phyloP scores from a whole-genome alignment of 1,140 invertebrate species.

The Aphelenchoides fujianensis region DNA sequence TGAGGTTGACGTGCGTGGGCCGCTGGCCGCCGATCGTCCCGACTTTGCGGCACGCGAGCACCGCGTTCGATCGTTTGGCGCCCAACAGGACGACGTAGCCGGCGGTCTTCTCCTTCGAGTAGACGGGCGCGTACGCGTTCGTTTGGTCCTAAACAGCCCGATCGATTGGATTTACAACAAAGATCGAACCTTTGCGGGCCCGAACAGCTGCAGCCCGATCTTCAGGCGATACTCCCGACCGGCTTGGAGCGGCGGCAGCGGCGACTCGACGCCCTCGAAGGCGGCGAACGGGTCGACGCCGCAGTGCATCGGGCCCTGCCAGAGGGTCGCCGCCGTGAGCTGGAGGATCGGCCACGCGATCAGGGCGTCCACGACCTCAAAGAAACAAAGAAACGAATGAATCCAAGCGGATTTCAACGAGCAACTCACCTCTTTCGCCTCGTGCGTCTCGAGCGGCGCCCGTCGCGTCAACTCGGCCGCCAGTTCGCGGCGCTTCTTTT shows the following conservation, averaged over 20 bases:
- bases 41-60: slow-evolving; percentile 81
- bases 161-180: background rate
- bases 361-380: slow-evolving; percentile 42
- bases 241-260: slow-evolving; percentile 19
- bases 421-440: slow-evolving; percentile 41
- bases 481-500: background rate
- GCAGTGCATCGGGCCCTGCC: background rate
- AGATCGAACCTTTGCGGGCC: slow-evolving; percentile 19
- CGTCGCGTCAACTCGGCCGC: background rate
- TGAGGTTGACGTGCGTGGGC: slow-evolving; percentile 29
- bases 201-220: slow-evolving; percentile 20
- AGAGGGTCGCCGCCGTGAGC: slow-evolving; percentile 26
- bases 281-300: background rate
- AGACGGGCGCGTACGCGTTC: slow-evolving; percentile 75
- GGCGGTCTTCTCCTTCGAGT: slow-evolving; percentile 87
- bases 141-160: slow-evolving; percentile 30
- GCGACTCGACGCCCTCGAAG: background rate
- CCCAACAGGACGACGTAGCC: slow-evolving; percentile 89
- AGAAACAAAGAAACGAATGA: too few species aligned
- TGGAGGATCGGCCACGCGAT: slow-evolving; percentile 48
- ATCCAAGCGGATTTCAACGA: too few species aligned
- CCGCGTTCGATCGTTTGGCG: slow-evolving; percentile 70
- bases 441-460: slow-evolving; percentile 27
- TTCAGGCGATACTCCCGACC: slow-evolving; percentile 24
- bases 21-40: slow-evolving; percentile 44